Evolutionary conservation across 1,140 invertebrate genomes (phyloP).

Genomic region (Anastrepha ludens): DNA sequence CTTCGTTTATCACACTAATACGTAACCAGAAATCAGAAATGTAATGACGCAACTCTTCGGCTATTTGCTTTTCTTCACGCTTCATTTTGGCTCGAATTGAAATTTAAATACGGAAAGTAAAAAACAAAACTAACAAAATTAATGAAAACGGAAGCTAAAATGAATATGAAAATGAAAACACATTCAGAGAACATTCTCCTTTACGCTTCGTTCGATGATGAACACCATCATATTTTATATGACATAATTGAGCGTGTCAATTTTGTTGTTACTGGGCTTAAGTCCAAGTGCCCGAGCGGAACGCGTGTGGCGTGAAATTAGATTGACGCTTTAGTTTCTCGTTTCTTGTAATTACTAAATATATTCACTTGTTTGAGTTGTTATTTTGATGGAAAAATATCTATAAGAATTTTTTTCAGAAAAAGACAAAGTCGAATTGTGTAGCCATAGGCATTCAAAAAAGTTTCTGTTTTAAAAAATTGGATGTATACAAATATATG

Average conservation of each 20-base stretch:
- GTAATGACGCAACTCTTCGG: constrained; percentile 51
- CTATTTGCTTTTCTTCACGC: constrained; percentile 53
- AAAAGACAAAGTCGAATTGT: no score
- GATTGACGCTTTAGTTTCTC: constrained; percentile 29
- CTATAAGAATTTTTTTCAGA: no score
- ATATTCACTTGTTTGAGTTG: not conserved
- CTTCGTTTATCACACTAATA: constrained; percentile 44
- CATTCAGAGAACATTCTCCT: not conserved
- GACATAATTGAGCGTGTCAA: constrained; percentile 57
- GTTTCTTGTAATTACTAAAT: constrained; percentile 15
- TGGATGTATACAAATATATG: no score
- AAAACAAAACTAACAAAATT: not conserved
- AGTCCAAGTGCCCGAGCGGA: not conserved
- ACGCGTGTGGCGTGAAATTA: constrained; percentile 55
- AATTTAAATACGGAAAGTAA: constrained; percentile 43
- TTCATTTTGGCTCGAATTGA: constrained; percentile 53
- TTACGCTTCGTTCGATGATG: not conserved
- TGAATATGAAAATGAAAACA: constrained; percentile 5
- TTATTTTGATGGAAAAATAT: not conserved
- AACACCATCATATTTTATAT: constrained; percentile 40
- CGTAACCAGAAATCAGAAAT: constrained; percentile 54
- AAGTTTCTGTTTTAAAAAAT: no score
- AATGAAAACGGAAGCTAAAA: not conserved
- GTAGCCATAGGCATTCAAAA: no score
- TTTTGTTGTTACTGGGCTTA: constrained; percentile 54